These are phyloP conservation scores for Drosophila obscura DNA, from an alignment of 1,140 invertebrate species.

Conservation along the genomic window DNA sequence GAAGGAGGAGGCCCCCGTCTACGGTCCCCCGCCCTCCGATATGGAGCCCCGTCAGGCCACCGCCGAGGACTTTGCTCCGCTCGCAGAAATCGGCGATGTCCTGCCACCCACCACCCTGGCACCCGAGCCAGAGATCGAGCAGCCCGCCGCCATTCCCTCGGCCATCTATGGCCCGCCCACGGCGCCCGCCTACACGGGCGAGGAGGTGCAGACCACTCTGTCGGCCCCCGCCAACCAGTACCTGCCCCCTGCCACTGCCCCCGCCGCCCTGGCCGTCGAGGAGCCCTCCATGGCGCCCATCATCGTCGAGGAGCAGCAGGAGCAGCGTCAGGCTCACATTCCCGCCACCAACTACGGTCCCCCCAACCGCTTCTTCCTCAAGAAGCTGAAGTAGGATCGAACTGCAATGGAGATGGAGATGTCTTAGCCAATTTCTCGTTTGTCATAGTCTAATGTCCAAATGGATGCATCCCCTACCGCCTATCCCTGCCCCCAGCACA, in stretches of 20 bases:
- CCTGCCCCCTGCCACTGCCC: slow-evolving; percentile 65
- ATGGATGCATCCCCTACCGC: slow-evolving; percentile 26
- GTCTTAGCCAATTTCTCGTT: slow-evolving; percentile 47
- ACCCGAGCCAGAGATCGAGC: slow-evolving; percentile 64
- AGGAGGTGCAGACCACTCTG: slow-evolving; percentile 71
- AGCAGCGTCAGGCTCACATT: slow-evolving; percentile 62
- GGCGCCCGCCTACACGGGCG: slow-evolving; percentile 60
- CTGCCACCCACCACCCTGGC: slow-evolving; percentile 64
- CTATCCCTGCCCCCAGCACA: background rate
- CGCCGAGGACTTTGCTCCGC: slow-evolving; percentile 61
- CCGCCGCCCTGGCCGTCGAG: slow-evolving; percentile 51
- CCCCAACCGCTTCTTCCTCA: slow-evolving; percentile 75
- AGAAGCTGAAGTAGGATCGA: slow-evolving; percentile 68
- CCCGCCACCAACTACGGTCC: slow-evolving; percentile 74
- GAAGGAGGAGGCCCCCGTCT: slow-evolving; percentile 81
- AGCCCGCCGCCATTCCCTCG: slow-evolving; percentile 57
- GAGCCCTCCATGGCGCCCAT: slow-evolving; percentile 70
- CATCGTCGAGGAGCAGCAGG: slow-evolving; percentile 64
- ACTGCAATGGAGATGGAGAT: background rate
- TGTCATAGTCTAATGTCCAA: slow-evolving; percentile 62
- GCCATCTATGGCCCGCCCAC: slow-evolving; percentile 67
- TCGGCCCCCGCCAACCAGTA: slow-evolving; percentile 70
- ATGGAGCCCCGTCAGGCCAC: slow-evolving; percentile 70
- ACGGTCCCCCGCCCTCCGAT: slow-evolving; percentile 84
- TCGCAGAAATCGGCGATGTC: slow-evolving; percentile 57